Evolutionary conservation across 1,140 invertebrate genomes (phyloP), one percentile per base, ranked within the genome.

Genomic region (Melipona quadrifasciata): DNA sequence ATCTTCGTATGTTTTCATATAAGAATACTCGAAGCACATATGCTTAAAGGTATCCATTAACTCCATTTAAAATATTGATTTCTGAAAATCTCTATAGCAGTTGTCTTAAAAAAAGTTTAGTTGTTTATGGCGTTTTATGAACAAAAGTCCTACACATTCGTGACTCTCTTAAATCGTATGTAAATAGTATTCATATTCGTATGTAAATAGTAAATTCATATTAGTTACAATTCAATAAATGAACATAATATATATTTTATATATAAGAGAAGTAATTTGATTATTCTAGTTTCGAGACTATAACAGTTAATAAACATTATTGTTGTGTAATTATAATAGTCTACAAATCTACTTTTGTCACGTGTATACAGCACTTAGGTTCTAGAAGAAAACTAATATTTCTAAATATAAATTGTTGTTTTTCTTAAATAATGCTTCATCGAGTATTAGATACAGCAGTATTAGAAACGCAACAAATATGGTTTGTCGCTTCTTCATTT

Each of bases 1-100:
- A 55, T 57, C 76, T 79, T 71, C 67, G 17, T 79, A 84, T 79
- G 82, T 84, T 83, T 83, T 84, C 67, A 64, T 31, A 19, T 53
- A 72, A 64, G 67, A 70, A 71, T 27, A n/a, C 8, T 57, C 0
- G 2, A 58, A 12, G 16, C 51, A 21, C 27, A 53, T 58, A 39
- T 51, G 21, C 6, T 70, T 31, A 16, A 71, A 31, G 34, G 5
- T 39, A 55, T 47, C 76, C 21, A 55, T 47, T 67, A 74, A 65
- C 27, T 65, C 21, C 6, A 51, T 80, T 64, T 64, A 53, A 82
- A 74, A 67, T 82, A 75, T 82, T 61, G 71, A 82, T 82, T 68
- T 67, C 19, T n/a, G 2, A 12, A 55, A 65, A 75, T 57, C 34
- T 75, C 34, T 51, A 17, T n/a, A 53, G 0, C 47, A 65, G 70